Percentiles rank a stretch among this genome's conserved stretches.
Conservation (phyloP, 2,113 vertebrate species). For the Anarrhichthys ocellatus region DNA sequence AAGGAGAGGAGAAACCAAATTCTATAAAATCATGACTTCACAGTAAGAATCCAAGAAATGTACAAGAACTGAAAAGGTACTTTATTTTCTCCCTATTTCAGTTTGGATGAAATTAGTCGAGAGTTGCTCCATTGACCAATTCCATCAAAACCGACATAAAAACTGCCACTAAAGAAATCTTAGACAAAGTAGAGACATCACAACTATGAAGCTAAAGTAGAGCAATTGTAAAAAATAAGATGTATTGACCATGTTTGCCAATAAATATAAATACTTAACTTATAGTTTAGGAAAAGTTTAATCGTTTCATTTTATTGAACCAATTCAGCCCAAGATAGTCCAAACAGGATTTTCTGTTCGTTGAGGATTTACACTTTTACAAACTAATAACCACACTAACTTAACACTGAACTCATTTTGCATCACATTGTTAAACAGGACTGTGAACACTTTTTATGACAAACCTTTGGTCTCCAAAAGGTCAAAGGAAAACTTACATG, state of each 20-base stretch:
- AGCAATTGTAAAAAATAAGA: not conserved
- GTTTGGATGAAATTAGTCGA: not conserved
- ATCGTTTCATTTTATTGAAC: not conserved
- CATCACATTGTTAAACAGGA: not conserved
- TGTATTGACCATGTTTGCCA: not conserved
- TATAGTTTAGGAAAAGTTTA: slow-evolving; percentile 3
- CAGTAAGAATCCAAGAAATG: not conserved
- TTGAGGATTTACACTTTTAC: not conserved
- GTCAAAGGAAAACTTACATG: slow-evolving; percentile 55
- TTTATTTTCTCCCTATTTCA: not conserved
- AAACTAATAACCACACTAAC: not conserved
- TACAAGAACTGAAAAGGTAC: not conserved
- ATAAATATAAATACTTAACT: not conserved
- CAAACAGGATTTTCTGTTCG: not conserved
- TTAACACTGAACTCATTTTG: slow-evolving; percentile 4
- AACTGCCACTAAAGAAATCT: not conserved
- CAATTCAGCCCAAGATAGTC: not conserved
- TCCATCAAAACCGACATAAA: not conserved
- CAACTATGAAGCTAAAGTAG: not conserved
- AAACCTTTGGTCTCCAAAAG: not conserved
- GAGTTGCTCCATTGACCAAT: not conserved
- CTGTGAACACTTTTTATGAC: not conserved
- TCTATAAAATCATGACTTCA: not conserved
- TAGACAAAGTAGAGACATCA: not conserved
- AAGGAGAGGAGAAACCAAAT: slow-evolving; percentile 16